phyloP scores from a whole-genome alignment of 2,113 vertebrate species.

The Coptodon bakossiorum region DNA sequence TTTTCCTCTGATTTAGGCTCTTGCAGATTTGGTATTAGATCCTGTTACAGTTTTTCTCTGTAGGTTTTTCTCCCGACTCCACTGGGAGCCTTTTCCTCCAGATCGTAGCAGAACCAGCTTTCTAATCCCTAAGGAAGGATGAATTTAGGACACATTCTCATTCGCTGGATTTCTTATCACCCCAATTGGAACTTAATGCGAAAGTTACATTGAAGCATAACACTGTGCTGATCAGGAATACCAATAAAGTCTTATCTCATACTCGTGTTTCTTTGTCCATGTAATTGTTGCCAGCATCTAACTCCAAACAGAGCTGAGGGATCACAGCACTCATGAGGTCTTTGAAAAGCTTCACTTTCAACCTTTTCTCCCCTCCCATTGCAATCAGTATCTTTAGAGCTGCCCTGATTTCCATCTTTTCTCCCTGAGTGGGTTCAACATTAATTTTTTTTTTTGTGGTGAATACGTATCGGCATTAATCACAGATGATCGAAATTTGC shows the following conservation, averaged over 20 bases:
- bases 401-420: conserved; percentile 45
- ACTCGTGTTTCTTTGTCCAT: background rate
- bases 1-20: background rate
- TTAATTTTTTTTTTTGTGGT: conserved; percentile 27
- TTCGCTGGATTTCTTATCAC: conserved; percentile 32
- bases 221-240: conserved; percentile 5
- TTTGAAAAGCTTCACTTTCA: background rate
- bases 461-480: conserved; percentile 54
- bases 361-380: background rate
- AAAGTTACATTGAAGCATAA: conserved; percentile 34
- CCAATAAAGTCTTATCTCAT: background rate
- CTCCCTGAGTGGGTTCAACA: conserved; percentile 24
- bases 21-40: background rate
- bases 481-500: conserved; percentile 46
- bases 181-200: conserved; percentile 16
- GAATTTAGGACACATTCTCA: conserved; percentile 50
- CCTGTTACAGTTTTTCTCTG: background rate
- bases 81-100: background rate
- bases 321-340: background rate
- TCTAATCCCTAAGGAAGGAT: conserved; percentile 30
- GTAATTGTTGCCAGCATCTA: conserved; percentile 17
- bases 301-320: background rate
- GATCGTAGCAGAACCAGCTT: conserved; percentile 5
- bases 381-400: conserved; percentile 41
- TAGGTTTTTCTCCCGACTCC: background rate